Evolutionary conservation across 2,797 vertebrate species (phyloP).

Genomic region (Anguilla megastoma): DNA sequence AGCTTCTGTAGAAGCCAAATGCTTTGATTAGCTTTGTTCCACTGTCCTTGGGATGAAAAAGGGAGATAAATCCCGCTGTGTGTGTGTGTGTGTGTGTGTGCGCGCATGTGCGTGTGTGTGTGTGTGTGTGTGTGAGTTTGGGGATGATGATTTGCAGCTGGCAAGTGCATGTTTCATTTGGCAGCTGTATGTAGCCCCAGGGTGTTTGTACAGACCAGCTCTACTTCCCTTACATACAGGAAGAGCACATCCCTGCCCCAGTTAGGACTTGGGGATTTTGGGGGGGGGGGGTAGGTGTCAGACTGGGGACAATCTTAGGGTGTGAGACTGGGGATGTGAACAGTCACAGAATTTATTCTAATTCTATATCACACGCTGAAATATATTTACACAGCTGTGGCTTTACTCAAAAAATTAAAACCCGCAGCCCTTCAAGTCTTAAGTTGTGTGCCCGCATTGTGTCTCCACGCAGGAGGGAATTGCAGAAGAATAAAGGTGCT

Average conservation of each 20-base stretch:
- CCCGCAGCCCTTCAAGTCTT: background rate
- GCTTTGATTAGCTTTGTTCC: background rate
- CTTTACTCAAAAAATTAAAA: background rate
- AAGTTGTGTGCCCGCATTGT: background rate
- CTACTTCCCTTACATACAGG: constrained; percentile 9
- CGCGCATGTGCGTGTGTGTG: background rate
- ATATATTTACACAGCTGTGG: background rate
- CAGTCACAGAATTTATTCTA: background rate
- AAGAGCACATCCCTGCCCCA: background rate
- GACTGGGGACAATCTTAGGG: background rate
- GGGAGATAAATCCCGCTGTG: background rate
- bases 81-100: background rate
- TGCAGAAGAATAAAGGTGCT: background rate
- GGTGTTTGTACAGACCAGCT: background rate
- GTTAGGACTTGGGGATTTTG: background rate
- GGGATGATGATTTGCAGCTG: background rate
- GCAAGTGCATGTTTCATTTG: background rate
- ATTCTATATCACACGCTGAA: background rate
- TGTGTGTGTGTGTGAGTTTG: background rate
- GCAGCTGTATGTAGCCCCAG: background rate
- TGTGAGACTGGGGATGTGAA: background rate
- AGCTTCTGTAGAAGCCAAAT: background rate
- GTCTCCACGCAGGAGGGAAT: background rate
- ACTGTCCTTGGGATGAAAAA: background rate
- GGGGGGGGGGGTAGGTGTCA: background rate